A percentile compares a stretch with the other conserved stretches of the same genome.
Conservation (phyloP, 2,888 invertebrate species). For the Mesorhabditis belari region DNA sequence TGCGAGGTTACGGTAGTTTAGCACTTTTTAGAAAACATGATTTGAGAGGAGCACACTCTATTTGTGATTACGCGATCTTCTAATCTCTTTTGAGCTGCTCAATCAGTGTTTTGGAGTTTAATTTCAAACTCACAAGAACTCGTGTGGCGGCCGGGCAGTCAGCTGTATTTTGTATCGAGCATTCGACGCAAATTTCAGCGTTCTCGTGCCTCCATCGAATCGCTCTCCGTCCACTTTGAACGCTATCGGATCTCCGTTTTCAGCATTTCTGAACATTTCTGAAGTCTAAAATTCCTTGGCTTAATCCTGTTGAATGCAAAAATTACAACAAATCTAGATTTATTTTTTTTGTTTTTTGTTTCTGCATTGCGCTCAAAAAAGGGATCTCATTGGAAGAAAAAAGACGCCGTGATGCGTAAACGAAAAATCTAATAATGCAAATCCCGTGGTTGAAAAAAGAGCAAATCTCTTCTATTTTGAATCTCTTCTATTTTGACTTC, state of each 20-base stretch:
- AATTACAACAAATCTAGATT: background rate
- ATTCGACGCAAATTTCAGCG: constrained; percentile 43
- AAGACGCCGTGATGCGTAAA: too few species aligned
- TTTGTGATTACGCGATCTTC: too few species aligned
- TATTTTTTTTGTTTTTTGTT: background rate
- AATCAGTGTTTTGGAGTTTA: too few species aligned
- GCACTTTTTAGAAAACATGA: too few species aligned
- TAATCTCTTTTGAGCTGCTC: too few species aligned
- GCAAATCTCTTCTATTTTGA: too few species aligned
- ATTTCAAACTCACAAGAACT: constrained; percentile 34
- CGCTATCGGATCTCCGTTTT: constrained; percentile 35
- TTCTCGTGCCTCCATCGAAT: constrained; percentile 40
- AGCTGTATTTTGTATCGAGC: constrained; percentile 39
- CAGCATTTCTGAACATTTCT: constrained; percentile 30
- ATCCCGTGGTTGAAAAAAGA: too few species aligned
- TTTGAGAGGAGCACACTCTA: too few species aligned
- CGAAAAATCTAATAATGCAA: too few species aligned
- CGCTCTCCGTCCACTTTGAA: constrained; percentile 50
- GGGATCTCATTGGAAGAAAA: background rate
- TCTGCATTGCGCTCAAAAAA: background rate
- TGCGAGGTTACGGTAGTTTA: too few species aligned
- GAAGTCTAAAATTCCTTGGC: background rate
- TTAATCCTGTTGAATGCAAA: background rate
- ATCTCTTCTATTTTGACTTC: too few species aligned
- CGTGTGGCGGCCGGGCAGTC: constrained; percentile 32